Conservation (phyloP, 2,113 vertebrate species). For the Odontesthes bonariensis region DNA sequence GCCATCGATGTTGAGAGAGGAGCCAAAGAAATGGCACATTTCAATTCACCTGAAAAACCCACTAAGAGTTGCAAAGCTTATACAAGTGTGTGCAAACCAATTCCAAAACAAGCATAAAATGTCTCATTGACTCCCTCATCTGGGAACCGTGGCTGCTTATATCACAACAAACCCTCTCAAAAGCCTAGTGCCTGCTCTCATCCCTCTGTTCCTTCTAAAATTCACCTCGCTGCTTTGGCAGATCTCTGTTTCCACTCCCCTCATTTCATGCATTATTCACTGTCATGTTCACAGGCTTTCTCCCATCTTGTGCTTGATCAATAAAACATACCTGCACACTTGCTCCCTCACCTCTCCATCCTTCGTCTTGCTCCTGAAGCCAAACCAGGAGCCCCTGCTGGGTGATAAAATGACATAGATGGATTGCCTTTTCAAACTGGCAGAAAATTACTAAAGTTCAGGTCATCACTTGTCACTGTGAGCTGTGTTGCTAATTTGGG, state of each 20-base stretch:
- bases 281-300: conserved; percentile 65
- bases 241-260: conserved; percentile 47
- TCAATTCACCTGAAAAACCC: conserved; percentile 7
- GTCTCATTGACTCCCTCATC: conserved; percentile 8
- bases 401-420: conserved; percentile 60
- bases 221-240: conserved; percentile 45
- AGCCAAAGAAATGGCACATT: not conserved
- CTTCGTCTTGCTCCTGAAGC: conserved; percentile 38
- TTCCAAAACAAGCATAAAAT: not conserved
- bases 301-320: conserved; percentile 73
- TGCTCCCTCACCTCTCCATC: conserved; percentile 61
- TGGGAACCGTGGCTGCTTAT: not conserved
- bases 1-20: not conserved
- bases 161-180: conserved; percentile 24
- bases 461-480: conserved; percentile 20
- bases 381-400: conserved; percentile 33
- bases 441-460: conserved; percentile 47
- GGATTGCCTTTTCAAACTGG: conserved; percentile 43
- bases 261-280: conserved; percentile 75
- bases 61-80: not conserved
- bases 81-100: conserved; percentile 1
- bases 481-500: conserved; percentile 35
- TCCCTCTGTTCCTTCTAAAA: conserved; percentile 30
- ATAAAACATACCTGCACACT: conserved; percentile 78
- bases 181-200: not conserved